A percentile compares a stretch with the other conserved stretches of the same genome.
Conservation (phyloP, 2,797 vertebrate genomes). For the Sebastes matsubarae region DNA sequence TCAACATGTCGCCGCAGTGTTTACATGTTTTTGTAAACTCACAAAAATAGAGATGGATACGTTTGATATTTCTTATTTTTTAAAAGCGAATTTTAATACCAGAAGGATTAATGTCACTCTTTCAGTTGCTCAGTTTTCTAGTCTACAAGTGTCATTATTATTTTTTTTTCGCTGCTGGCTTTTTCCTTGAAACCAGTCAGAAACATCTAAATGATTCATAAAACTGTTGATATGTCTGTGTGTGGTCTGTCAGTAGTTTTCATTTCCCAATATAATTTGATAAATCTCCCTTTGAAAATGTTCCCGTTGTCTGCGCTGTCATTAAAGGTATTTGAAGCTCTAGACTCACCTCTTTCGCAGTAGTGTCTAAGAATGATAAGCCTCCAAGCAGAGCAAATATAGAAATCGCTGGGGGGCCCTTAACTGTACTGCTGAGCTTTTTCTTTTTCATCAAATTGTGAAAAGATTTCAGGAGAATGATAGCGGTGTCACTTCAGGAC, state of each 20-base stretch:
- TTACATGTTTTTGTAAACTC: neutral
- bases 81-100: neutral
- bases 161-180: neutral
- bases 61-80: neutral
- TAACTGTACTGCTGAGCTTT: neutral
- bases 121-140: constrained; percentile 15
- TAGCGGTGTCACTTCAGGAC: neutral
- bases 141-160: neutral
- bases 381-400: neutral
- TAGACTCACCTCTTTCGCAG: neutral
- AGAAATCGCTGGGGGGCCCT: neutral
- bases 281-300: constrained; percentile 6
- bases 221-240: constrained; percentile 11
- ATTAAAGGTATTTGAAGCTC: constrained; percentile 9
- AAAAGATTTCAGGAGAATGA: neutral
- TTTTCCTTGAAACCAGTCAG: constrained; percentile 7
- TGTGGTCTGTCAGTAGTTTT: constrained; percentile 22
- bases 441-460: neutral
- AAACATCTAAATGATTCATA: constrained; percentile 49
- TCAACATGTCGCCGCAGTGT: neutral
- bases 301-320: neutral
- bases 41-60: neutral
- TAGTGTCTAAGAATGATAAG: neutral
- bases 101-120: neutral
- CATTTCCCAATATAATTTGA: constrained; percentile 13